phyloP scores from a whole-genome alignment of 2,113 vertebrate species.

The Cyanistes caeruleus region DNA sequence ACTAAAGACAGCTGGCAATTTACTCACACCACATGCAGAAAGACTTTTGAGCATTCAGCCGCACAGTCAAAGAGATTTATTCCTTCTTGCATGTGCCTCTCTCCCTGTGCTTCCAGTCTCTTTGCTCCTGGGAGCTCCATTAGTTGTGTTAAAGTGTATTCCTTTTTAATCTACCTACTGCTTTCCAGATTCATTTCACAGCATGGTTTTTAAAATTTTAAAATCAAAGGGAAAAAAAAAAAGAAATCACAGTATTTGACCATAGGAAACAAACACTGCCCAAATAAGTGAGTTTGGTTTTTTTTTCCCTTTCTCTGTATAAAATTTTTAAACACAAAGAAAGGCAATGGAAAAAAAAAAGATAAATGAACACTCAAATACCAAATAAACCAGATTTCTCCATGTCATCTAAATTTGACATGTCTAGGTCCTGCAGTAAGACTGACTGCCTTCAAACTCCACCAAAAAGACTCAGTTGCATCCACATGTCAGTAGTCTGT shows the following conservation, averaged over 20 bases:
- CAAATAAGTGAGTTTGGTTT: background rate
- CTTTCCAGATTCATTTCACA: slow-evolving; percentile 10
- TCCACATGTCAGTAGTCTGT: background rate
- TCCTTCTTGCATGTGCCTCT: accelerated
- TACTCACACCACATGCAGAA: background rate
- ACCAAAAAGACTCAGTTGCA: background rate
- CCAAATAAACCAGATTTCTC: background rate
- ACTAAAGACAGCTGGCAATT: background rate
- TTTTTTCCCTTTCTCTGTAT: background rate
- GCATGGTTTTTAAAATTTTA: background rate
- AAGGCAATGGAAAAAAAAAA: background rate
- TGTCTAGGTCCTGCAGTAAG: background rate
- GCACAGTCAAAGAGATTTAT: background rate
- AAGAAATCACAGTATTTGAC: background rate
- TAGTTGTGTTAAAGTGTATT: background rate
- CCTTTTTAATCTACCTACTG: background rate
- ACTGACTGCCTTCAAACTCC: background rate
- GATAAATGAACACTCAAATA: background rate
- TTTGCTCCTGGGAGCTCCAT: background rate
- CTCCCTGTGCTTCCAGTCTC: background rate
- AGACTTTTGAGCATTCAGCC: background rate
- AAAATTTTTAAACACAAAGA: background rate
- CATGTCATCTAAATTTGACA: background rate
- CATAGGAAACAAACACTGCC: background rate
- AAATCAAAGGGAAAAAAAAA: background rate